Evolutionary conservation across 2,797 vertebrate genomes (phyloP).

Genomic region (Helarctos malayanus): DNA sequence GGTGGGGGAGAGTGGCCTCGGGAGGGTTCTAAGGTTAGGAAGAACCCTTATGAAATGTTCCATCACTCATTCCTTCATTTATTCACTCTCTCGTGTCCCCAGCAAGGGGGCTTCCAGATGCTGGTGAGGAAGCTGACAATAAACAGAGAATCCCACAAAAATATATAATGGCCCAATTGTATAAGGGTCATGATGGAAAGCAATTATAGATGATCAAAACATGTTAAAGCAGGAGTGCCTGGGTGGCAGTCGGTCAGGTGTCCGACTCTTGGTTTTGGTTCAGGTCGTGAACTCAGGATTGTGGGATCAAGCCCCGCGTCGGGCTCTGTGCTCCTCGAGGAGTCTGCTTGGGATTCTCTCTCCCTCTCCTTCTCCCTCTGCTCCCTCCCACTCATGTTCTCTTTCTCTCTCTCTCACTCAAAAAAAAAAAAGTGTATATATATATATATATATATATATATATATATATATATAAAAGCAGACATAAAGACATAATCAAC

Average conservation of each 20-base stretch:
- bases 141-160: not conserved
- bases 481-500: not conserved
- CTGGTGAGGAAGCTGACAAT: not conserved
- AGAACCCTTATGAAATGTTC: not conserved
- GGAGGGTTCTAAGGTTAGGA: not conserved
- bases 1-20: not conserved
- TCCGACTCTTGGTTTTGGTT: not conserved
- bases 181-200: not conserved
- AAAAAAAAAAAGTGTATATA: too few species aligned
- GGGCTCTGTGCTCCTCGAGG: not conserved
- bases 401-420: not conserved
- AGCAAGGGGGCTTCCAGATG: not conserved
- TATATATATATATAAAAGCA: not conserved
- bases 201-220: not conserved
- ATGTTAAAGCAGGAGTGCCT: not conserved
- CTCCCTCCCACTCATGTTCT: not conserved
- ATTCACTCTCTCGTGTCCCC: not conserved
- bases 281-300: not conserved
- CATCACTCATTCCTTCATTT: not conserved
- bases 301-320: not conserved
- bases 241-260: not conserved
- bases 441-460: too few species aligned
- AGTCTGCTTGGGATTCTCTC: not conserved
- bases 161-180: not conserved
- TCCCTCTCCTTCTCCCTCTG: not conserved